Evolutionary conservation across 2,113 vertebrate species (phyloP).

Genomic region (Pseudolaguvia tuberculata): DNA sequence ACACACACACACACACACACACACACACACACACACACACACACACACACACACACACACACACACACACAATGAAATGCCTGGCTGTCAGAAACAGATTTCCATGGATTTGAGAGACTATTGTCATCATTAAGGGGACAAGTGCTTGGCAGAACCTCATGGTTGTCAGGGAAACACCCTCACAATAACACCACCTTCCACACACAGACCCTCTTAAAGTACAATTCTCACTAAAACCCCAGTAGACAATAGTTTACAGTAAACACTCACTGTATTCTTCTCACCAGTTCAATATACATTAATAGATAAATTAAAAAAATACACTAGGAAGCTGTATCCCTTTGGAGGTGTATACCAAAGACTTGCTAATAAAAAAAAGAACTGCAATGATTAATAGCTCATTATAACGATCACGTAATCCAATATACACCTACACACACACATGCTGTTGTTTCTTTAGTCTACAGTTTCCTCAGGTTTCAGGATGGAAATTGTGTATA

Average conservation of each 20-base stretch:
- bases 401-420: neutral
- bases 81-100: constrained; percentile 40
- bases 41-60: constrained; percentile 11
- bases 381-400: constrained; percentile 3
- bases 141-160: constrained; percentile 44
- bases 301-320: constrained; percentile 22
- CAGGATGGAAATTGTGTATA: neutral
- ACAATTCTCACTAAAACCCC: constrained; percentile 8
- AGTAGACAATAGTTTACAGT: neutral
- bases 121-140: constrained; percentile 46
- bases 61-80: constrained; percentile 25
- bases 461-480: neutral
- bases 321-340: neutral
- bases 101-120: constrained; percentile 44
- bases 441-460: neutral
- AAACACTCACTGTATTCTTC: constrained; percentile 16
- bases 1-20: no score
- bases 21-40: constrained; percentile 9
- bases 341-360: neutral
- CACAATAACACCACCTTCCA: constrained; percentile 30
- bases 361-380: neutral
- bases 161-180: constrained; percentile 49
- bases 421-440: neutral
- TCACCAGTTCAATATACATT: constrained; percentile 21
- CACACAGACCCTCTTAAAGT: constrained; percentile 34